phyloP scores from a whole-genome alignment of 2,888 invertebrate genomes.

The Melinaea menophilus region DNA sequence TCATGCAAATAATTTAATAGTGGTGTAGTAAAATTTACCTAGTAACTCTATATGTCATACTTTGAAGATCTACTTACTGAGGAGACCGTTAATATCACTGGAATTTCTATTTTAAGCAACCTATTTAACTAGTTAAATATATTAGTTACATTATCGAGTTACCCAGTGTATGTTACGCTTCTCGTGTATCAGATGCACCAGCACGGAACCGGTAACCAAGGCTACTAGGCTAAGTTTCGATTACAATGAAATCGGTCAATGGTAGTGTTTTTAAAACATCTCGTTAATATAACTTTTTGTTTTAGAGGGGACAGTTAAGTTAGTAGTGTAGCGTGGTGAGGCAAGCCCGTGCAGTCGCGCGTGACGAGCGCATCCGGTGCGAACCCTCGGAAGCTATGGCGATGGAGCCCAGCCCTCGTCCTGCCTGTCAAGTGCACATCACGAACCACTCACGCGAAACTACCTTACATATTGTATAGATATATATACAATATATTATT shows the following conservation, averaged over 20 bases:
- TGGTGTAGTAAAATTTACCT: no score
- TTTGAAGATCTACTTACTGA: not conserved
- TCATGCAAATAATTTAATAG: no score
- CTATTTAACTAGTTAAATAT: conserved; percentile 33
- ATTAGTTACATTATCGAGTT: conserved; percentile 47
- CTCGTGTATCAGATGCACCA: conserved; percentile 52
- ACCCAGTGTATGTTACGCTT: conserved; percentile 46
- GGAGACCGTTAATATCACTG: conserved; percentile 3
- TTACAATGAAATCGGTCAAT: conserved; percentile 33
- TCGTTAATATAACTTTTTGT: conserved; percentile 35
- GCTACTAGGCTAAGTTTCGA: conserved; percentile 42
- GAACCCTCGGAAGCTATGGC: conserved; percentile 60
- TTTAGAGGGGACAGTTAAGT: conserved; percentile 29
- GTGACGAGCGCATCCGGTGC: conserved; percentile 66
- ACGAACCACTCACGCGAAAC: conserved; percentile 22
- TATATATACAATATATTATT: not conserved
- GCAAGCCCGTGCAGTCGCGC: conserved; percentile 65
- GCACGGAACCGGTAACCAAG: conserved; percentile 60
- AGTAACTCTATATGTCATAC: no score
- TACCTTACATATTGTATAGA: not conserved
- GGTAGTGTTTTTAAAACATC: conserved; percentile 40
- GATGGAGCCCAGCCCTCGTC: conserved; percentile 52
- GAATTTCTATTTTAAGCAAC: conserved; percentile 23
- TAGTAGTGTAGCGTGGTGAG: conserved; percentile 46
- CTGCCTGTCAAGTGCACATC: conserved; percentile 34